These are phyloP conservation scores for Rhogogaster chlorosoma DNA, from an alignment of 2,888 invertebrate genomes.

Conservation along the genomic window DNA sequence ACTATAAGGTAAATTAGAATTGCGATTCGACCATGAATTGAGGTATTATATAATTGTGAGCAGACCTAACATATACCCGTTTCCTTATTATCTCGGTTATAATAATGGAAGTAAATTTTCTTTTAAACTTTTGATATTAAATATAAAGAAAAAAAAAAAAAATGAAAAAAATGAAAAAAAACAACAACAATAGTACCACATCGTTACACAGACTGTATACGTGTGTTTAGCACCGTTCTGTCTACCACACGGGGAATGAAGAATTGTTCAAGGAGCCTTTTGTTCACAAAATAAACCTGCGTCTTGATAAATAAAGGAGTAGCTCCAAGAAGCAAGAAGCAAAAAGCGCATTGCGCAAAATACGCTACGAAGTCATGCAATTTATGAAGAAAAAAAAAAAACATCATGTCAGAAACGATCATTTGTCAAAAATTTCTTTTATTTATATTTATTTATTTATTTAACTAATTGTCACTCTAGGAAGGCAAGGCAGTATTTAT, in stretches of 20 bases:
- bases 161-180: background rate
- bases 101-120: background rate
- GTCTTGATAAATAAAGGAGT: conserved; percentile 35
- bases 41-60: background rate
- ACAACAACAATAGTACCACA: background rate
- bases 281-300: conserved; percentile 17
- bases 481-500: background rate
- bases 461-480: background rate
- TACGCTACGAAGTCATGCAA: background rate
- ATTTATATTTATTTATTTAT: background rate
- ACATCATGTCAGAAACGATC: background rate
- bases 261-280: conserved; percentile 35
- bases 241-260: background rate
- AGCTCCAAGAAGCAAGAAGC: background rate
- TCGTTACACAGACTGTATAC: conserved; percentile 1
- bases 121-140: conserved; percentile 24
- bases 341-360: conserved; percentile 17
- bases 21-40: background rate
- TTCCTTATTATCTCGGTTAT: background rate
- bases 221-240: conserved; percentile 15
- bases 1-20: background rate
- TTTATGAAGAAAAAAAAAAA: background rate
- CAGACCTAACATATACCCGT: background rate
- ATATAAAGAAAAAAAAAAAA: background rate
- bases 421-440: background rate